These are phyloP conservation scores for Heterodera filipjevi DNA, from an alignment of 2,888 invertebrate species.

Conservation along the genomic window DNA sequence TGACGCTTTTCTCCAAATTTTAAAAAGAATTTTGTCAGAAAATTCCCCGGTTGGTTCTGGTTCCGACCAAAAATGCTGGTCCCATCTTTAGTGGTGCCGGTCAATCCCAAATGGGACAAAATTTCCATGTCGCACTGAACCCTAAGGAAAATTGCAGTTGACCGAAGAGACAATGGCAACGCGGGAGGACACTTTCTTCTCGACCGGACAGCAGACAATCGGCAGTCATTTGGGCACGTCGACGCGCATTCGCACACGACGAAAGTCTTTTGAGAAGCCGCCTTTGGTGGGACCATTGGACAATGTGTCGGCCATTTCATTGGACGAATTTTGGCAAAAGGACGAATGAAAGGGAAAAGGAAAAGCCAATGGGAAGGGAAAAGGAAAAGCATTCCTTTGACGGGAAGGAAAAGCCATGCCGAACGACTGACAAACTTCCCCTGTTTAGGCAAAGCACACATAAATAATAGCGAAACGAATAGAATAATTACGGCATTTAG, in stretches of 20 bases:
- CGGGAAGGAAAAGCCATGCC: neutral
- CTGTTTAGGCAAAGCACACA: neutral
- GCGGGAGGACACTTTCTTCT: slow-evolving; percentile 8
- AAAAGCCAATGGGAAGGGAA: neutral
- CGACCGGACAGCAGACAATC: slow-evolving; percentile 6
- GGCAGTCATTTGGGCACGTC: neutral
- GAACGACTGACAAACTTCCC: neutral
- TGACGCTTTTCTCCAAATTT: too few relatives aligned
- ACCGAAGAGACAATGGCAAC: neutral
- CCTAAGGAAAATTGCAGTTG: too few relatives aligned
- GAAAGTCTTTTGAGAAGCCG: slow-evolving; percentile 23
- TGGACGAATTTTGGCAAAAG: slow-evolving; percentile 41
- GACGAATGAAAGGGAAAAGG: slow-evolving; percentile 7
- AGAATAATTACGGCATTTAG: too few relatives aligned
- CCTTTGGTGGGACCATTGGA: slow-evolving; percentile 36
- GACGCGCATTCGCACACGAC: neutral
- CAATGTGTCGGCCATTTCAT: slow-evolving; percentile 39
- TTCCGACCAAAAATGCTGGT: too few relatives aligned
- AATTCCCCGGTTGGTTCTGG: too few relatives aligned
- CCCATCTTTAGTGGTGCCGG: too few relatives aligned
- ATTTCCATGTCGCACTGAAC: too few relatives aligned
- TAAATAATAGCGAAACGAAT: neutral
- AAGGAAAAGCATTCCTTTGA: neutral
- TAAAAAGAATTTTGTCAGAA: too few relatives aligned
- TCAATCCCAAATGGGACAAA: too few relatives aligned